Percentiles rank a stretch among this genome's conserved stretches.
These are phyloP conservation scores for Aphidoletes aphidimyza DNA, from an alignment of 2,888 invertebrate species.

Conservation along the genomic window DNA sequence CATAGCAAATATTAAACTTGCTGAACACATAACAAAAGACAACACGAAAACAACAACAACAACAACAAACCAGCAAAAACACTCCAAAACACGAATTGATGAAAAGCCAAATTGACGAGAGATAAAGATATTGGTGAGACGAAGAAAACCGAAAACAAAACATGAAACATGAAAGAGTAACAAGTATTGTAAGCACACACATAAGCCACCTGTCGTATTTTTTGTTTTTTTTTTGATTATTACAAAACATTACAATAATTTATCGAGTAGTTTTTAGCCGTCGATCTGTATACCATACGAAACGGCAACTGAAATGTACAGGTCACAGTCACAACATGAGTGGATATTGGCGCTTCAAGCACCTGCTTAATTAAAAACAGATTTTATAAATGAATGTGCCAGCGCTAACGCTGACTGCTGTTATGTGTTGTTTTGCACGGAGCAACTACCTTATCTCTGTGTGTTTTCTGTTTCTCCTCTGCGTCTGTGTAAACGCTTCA, in stretches of 20 bases:
- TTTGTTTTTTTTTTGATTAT: conserved; percentile 21
- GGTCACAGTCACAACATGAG: not conserved
- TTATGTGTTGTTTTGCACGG: not conserved
- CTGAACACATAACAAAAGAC: not conserved
- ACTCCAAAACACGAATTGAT: not conserved
- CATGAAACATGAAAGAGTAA: not conserved
- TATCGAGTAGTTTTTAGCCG: conserved; percentile 23
- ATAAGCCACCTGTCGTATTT: conserved; percentile 37
- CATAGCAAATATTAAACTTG: not conserved
- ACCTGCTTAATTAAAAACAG: conserved; percentile 54
- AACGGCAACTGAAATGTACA: not conserved
- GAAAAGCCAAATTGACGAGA: not conserved
- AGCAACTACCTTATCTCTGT: conserved; percentile 8
- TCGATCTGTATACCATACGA: not conserved
- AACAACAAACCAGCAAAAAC: not conserved
- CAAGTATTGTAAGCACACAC: conserved; percentile 11
- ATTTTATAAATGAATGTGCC: conserved; percentile 38
- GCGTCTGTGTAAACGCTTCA: not conserved
- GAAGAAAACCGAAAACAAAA: not conserved
- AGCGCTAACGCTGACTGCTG: not conserved
- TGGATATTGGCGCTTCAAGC: conserved; percentile 52
- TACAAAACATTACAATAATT: conserved; percentile 50
- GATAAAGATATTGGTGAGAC: not conserved
- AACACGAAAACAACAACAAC: not conserved
- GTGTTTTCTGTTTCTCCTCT: too few relatives aligned